A percentile compares a stretch with the other conserved stretches of the same genome.
Conservation (phyloP, 2,888 invertebrate species). For the Oscheius sp. region DNA sequence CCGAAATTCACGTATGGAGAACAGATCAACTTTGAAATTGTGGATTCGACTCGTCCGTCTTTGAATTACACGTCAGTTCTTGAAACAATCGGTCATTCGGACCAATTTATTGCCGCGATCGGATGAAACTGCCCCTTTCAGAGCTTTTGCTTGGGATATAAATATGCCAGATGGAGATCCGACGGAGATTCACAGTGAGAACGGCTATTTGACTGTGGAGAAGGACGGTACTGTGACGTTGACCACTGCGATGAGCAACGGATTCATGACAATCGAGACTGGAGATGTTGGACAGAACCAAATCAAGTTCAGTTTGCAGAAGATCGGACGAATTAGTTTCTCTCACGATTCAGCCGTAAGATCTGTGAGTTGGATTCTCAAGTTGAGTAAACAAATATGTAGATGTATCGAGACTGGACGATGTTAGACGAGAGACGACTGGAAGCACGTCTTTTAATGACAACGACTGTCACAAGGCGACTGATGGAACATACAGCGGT, state of each 20-base stretch:
- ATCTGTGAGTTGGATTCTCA: conserved; percentile 50
- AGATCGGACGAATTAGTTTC: conserved; percentile 71
- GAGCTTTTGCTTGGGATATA: conserved; percentile 73
- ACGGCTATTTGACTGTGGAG: conserved; percentile 56
- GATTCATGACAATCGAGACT: conserved; percentile 70
- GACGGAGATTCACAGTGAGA: conserved; percentile 71
- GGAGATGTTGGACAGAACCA: conserved; percentile 65
- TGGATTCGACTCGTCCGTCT: conserved; percentile 42
- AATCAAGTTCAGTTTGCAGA: conserved; percentile 62
- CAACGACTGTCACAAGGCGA: conserved; percentile 64
- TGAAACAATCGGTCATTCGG: neutral
- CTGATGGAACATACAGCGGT: conserved; percentile 70
- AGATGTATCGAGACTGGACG: conserved; percentile 73
- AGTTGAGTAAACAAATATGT: conserved; percentile 27
- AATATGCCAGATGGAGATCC: conserved; percentile 63
- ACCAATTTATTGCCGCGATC: conserved; percentile 2
- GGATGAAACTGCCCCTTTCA: conserved; percentile 38
- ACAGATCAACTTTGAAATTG: conserved; percentile 50
- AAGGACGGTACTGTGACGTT: conserved; percentile 60
- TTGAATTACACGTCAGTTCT: conserved; percentile 70
- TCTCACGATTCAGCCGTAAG: conserved; percentile 70
- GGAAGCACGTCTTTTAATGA: conserved; percentile 69
- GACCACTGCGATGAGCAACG: conserved; percentile 72
- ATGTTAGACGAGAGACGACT: conserved; percentile 68
- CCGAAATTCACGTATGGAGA: conserved; percentile 73